Percentiles rank a stretch among this genome's conserved stretches.
phyloP scores from a whole-genome alignment of 2,113 vertebrate species.

The Anhinga rufa region DNA sequence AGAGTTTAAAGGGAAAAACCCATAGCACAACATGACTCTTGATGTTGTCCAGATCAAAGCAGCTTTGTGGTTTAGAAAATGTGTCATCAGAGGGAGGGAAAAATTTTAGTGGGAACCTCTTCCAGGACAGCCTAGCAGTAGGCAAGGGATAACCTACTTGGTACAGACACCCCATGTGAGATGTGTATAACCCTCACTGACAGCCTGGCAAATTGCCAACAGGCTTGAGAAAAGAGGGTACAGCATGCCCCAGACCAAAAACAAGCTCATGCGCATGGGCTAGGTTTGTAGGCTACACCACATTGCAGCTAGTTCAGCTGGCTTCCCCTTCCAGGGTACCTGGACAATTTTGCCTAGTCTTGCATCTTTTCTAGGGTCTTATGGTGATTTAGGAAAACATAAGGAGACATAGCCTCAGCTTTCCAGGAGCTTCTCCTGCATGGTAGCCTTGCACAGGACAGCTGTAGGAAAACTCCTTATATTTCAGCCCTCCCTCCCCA shows the following conservation, averaged over 20 bases:
- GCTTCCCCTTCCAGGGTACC: background rate
- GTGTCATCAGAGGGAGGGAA: background rate
- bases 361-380: background rate
- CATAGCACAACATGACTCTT: background rate
- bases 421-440: background rate
- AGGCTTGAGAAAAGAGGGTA: background rate
- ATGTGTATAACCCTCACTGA: background rate
- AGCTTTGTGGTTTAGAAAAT: constrained; percentile 28
- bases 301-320: background rate
- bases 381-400: background rate
- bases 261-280: background rate
- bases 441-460: background rate
- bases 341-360: background rate
- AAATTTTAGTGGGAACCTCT: background rate
- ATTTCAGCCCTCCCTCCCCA: background rate
- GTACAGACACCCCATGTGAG: background rate
- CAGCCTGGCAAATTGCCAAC: background rate
- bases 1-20: background rate
- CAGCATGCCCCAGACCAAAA: background rate
- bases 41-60: constrained; percentile 21
- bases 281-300: background rate
- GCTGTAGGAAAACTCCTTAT: background rate
- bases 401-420: background rate
- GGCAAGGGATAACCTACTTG: background rate
- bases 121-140: background rate